Conservation (phyloP, 2,113 vertebrate genomes). For the Brachypodius melanocephalos region DNA sequence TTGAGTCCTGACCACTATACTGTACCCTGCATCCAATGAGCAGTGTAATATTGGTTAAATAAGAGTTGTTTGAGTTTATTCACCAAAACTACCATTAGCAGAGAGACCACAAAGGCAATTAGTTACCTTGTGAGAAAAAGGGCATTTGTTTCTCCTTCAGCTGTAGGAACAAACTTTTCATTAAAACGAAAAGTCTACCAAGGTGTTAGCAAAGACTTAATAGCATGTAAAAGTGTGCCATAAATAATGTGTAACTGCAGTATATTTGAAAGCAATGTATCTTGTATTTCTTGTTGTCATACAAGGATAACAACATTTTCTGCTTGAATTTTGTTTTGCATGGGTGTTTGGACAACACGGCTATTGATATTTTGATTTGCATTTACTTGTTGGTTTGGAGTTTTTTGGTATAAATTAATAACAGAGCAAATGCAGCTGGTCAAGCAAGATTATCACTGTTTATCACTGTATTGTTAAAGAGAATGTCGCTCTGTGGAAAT, state of each 20-base stretch:
- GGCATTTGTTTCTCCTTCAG: neutral
- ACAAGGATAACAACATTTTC: neutral
- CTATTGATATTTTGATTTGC: neutral
- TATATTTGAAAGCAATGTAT: neutral
- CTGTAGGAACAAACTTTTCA: neutral
- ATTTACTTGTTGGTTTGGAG: neutral
- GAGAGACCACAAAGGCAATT: neutral
- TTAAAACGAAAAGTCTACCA: neutral
- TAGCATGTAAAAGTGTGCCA: neutral
- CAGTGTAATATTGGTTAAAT: neutral
- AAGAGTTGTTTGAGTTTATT: neutral
- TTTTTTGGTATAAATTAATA: neutral
- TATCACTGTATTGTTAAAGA: slow-evolving; percentile 6
- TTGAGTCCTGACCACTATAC: neutral
- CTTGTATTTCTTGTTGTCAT: neutral
- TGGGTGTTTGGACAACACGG: neutral
- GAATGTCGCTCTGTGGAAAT: neutral
- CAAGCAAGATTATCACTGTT: slow-evolving; percentile 4
- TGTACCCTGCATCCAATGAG: neutral
- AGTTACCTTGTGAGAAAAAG: neutral
- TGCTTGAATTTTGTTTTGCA: neutral
- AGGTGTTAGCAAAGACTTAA: neutral
- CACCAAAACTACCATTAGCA: neutral
- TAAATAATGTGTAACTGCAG: neutral
- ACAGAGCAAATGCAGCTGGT: slow-evolving; percentile 24